Percentiles rank a stretch among this genome's conserved stretches.
Conservation (phyloP, 2,113 vertebrate species). For the Crypturellus undulatus region DNA sequence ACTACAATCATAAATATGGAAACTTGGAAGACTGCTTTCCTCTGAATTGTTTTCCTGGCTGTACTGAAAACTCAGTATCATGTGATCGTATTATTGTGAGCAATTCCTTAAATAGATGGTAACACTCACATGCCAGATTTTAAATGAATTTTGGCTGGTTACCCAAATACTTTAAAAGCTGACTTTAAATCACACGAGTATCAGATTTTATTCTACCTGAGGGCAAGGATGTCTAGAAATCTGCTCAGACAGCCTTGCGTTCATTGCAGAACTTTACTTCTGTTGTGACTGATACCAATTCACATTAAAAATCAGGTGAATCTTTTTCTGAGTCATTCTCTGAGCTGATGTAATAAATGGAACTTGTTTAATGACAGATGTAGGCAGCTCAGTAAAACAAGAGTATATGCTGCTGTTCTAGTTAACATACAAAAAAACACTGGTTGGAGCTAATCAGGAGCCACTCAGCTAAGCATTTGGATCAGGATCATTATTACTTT, state of each 20-base stretch:
- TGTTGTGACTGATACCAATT: background rate
- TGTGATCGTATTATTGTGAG: background rate
- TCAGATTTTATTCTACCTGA: background rate
- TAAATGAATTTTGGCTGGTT: background rate
- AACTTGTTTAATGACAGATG: conserved; percentile 6
- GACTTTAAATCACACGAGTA: background rate
- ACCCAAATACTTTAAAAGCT: background rate
- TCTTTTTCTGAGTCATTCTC: background rate
- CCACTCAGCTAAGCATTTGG: background rate
- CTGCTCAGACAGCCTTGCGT: background rate
- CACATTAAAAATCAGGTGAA: background rate
- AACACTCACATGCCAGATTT: background rate
- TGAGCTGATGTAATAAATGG: background rate
- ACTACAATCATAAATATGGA: background rate
- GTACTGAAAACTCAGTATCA: background rate
- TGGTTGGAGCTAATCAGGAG: background rate
- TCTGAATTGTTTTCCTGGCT: background rate
- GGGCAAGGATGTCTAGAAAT: background rate
- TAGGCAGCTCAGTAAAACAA: background rate
- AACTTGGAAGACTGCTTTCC: background rate
- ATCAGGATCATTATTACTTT: background rate
- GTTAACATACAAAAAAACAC: background rate
- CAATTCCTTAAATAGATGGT: background rate
- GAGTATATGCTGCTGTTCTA: background rate
- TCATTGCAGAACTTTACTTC: background rate